Conservation (phyloP, 2,113 vertebrate genomes). For the Nyctereutes procyonoides region DNA sequence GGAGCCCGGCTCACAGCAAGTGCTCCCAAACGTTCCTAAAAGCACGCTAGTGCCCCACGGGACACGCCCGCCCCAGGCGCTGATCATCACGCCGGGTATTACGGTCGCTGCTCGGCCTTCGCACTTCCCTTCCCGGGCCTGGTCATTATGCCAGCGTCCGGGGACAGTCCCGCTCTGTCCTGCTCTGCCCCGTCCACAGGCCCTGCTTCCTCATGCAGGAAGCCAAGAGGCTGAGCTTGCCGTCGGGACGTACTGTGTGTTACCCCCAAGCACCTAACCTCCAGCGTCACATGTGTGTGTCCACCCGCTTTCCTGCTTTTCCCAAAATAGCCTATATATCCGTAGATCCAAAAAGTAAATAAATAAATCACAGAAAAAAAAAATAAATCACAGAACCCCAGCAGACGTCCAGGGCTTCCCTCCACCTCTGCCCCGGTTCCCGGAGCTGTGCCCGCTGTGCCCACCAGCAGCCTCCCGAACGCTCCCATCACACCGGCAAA, state of each 20-base stretch:
- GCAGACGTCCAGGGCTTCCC: rapidly evolving
- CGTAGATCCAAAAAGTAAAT: too few relatives aligned
- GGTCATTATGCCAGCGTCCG: rapidly evolving
- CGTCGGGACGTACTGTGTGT: too few relatives aligned
- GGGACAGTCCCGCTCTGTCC: too few relatives aligned
- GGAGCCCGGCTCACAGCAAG: rapidly evolving
- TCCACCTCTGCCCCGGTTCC: rapidly evolving
- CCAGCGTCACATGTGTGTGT: neutral
- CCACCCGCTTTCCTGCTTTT: neutral
- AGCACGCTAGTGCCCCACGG: rapidly evolving
- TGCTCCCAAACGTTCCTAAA: rapidly evolving
- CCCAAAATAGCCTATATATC: neutral
- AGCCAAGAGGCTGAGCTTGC: neutral
- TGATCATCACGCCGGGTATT: rapidly evolving
- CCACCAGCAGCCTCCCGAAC: too few relatives aligned
- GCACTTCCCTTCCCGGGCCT: rapidly evolving
- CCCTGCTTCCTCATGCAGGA: neutral
- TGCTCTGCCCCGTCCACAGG: neutral
- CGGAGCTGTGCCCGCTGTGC: too few relatives aligned
- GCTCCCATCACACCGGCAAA: neutral
- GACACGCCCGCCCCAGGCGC: too few relatives aligned
- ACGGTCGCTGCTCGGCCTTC: rapidly evolving
- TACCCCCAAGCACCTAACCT: neutral
- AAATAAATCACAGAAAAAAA: too few relatives aligned
- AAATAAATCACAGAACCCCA: neutral